Evolutionary conservation across 2,113 vertebrate genomes (phyloP), one percentile per base, ranked within the genome.

Genomic region (Tyrannus savana): DNA sequence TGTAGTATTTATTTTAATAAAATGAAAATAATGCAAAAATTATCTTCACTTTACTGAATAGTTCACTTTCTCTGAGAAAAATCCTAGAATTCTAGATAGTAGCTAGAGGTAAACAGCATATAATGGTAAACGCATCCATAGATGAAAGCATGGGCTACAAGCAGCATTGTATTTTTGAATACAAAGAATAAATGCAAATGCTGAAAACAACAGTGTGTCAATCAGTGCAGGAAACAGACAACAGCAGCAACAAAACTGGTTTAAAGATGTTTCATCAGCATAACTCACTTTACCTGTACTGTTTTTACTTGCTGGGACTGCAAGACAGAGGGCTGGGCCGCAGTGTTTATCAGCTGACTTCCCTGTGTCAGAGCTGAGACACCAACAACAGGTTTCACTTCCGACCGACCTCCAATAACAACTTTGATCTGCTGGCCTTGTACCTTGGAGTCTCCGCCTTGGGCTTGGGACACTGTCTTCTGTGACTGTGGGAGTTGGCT

Each of bases 301-400:
- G 99, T 98, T 98, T 99, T 99, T 94, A 99, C 98, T 95, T 99
- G 99, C 97, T 99, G 99, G 85, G 98, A 98, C 97, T 99, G 99
- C 95, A 99, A 96, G 50, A 98, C 97, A 69, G 99, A 97, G 84
- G 98, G 97, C 90, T 98, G 98, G 84, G 97, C 90, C 2, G 97
- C 75, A 49, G 98, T 77, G 84, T 97, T 98, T 88, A 98, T 97
- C 97, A 99, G 91, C 94, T 99, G 99, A 94, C 97, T 98, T 84
- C 98, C 98, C 28, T 98, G 93, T 2, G 97, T 98, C 95, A 99
- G 87, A 71, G 98, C 94, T 62, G 98, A 98, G 78, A 98, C 97
- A 63, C 98, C 98, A 88, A 99, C 95, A 91, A 99, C 94, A 41
- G 99, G 98, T 93, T 99, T 99, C 96, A 99, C 97, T 89, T 99